These are phyloP conservation scores for Habrosyne pyritoides DNA, from an alignment of 2,888 invertebrate species.

Conservation along the genomic window DNA sequence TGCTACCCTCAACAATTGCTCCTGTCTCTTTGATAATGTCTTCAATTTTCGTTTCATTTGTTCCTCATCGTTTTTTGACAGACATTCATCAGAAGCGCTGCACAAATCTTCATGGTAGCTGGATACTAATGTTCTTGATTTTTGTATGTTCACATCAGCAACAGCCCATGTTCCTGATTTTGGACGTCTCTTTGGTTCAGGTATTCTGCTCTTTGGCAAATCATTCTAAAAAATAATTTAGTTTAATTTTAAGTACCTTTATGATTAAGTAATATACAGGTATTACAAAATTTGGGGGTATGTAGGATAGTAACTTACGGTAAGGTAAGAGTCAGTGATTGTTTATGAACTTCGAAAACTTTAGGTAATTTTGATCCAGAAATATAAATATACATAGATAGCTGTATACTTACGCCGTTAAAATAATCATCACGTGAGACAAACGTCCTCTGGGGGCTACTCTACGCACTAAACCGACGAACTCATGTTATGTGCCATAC, in stretches of 20 bases:
- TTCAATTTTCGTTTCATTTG: constrained; percentile 90
- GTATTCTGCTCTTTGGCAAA: constrained; percentile 87
- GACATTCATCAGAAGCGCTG: constrained; percentile 73
- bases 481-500: too few relatives aligned
- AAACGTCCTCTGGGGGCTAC: too few relatives aligned
- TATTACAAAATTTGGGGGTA: not conserved
- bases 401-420: too few relatives aligned
- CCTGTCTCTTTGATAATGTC: constrained; percentile 94
- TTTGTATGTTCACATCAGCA: constrained; percentile 80
- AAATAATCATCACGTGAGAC: too few relatives aligned
- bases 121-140: constrained; percentile 85
- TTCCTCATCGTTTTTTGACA: constrained; percentile 87
- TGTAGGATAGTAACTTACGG: too few relatives aligned
- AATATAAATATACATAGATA: too few relatives aligned
- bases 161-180: constrained; percentile 89
- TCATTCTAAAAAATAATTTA: constrained; percentile 77
- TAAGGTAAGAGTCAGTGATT: too few relatives aligned
- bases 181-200: constrained; percentile 88
- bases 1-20: constrained; percentile 94
- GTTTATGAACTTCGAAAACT: too few relatives aligned
- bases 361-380: too few relatives aligned
- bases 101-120: constrained; percentile 88
- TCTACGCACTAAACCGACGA: too few relatives aligned
- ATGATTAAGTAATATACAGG: too few relatives aligned
- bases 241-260: too few relatives aligned